Evolutionary conservation across 2,113 vertebrate species (phyloP).

Genomic region (Furnarius figulus): DNA sequence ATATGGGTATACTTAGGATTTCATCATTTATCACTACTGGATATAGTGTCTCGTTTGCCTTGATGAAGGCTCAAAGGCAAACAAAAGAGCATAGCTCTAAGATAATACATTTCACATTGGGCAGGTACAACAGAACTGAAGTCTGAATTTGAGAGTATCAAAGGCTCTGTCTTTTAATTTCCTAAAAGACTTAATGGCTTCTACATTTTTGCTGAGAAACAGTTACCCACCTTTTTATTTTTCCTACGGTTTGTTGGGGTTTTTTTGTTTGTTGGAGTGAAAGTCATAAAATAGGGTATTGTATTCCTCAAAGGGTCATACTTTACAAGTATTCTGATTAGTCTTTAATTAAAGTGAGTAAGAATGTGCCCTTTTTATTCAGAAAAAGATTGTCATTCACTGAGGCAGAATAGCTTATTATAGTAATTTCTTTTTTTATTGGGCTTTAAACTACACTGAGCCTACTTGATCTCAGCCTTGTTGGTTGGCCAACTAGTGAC

Average conservation of each 20-base stretch:
- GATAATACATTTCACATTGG: background rate
- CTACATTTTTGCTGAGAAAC: background rate
- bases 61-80: background rate
- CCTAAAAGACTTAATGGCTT: background rate
- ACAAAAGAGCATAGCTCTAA: background rate
- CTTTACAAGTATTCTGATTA: background rate
- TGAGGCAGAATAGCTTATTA: background rate
- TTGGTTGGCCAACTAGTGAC: background rate
- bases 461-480: background rate
- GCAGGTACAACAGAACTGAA: background rate
- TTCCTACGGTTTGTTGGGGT: fast-evolving
- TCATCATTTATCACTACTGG: background rate
- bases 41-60: background rate
- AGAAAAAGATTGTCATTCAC: background rate
- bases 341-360: background rate
- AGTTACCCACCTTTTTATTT: background rate
- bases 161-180: background rate
- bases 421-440: background rate
- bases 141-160: background rate
- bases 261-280: background rate
- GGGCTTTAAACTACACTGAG: background rate
- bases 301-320: background rate
- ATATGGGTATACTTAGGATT: background rate
- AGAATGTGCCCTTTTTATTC: background rate
- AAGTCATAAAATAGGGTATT: background rate